Percentiles rank a stretch among this genome's conserved stretches.
Evolutionary conservation across 2,113 vertebrate genomes (phyloP).

Genomic region (Sprattus sprattus): DNA sequence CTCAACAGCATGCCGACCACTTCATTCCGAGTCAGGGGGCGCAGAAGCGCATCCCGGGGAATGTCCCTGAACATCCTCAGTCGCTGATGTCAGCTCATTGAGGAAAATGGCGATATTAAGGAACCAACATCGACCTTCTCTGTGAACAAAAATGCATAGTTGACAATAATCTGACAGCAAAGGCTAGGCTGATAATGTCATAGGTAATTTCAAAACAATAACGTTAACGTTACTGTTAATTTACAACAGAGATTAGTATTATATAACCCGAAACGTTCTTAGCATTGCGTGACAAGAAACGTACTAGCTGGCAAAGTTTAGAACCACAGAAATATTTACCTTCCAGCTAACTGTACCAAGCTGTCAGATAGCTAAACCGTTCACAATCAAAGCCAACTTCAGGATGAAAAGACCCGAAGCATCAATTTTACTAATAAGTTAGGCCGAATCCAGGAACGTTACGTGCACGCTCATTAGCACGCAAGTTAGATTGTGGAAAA

Average conservation of each 20-base stretch:
- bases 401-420: not conserved
- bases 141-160: not conserved
- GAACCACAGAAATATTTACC: not conserved
- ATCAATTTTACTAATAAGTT: not conserved
- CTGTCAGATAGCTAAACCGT: not conserved
- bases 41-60: slow-evolving; percentile 69
- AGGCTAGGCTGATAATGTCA: not conserved
- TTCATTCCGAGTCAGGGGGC: slow-evolving; percentile 71
- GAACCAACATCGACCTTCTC: not conserved
- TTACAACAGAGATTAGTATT: too few relatives aligned
- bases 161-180: not conserved
- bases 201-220: too few relatives aligned
- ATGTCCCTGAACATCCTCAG: slow-evolving; percentile 68
- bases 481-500: not conserved
- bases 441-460: not conserved
- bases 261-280: too few relatives aligned
- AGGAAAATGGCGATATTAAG: not conserved
- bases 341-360: not conserved
- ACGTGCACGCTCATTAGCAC: not conserved
- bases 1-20: slow-evolving; percentile 71
- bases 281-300: not conserved
- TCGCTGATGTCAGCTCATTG: slow-evolving; percentile 58
- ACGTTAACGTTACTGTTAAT: too few relatives aligned
- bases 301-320: not conserved
- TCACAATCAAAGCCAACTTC: not conserved